Conservation (phyloP, 1,140 invertebrate species). For the Diprion similis region DNA sequence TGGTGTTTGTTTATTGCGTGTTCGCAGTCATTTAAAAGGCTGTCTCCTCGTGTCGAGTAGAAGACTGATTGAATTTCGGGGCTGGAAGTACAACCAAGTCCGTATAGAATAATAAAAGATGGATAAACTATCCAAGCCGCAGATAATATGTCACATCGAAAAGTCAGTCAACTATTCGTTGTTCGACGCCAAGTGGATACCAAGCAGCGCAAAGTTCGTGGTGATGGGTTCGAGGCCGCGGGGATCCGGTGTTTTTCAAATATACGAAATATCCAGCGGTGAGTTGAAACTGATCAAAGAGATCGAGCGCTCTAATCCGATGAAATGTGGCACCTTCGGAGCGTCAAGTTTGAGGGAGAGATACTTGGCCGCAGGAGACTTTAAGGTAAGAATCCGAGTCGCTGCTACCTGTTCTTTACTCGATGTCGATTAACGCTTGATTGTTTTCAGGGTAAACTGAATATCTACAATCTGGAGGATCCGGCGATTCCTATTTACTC, state of each 20-base stretch:
- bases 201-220: slow-evolving; percentile 90
- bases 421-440: neutral
- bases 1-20: too few species aligned
- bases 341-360: slow-evolving; percentile 81
- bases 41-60: too few species aligned
- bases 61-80: too few species aligned
- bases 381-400: slow-evolving; percentile 78
- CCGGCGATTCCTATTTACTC: slow-evolving; percentile 78
- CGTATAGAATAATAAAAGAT: slow-evolving; percentile 28
- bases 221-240: slow-evolving; percentile 84
- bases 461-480: slow-evolving; percentile 74
- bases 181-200: slow-evolving; percentile 95
- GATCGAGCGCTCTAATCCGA: slow-evolving; percentile 79
- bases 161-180: slow-evolving; percentile 85
- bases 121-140: slow-evolving; percentile 78
- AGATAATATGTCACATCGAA: slow-evolving; percentile 88
- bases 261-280: slow-evolving; percentile 82
- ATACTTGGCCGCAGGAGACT: slow-evolving; percentile 90
- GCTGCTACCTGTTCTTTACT: neutral
- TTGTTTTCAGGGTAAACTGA: slow-evolving; percentile 67
- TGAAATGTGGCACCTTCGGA: slow-evolving; percentile 94
- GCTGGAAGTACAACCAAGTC: too few species aligned
- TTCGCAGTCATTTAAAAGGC: too few species aligned
- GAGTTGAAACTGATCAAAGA: slow-evolving; percentile 77
- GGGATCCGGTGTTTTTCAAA: slow-evolving; percentile 84